A percentile compares a stretch with the other conserved stretches of the same genome.
These are phyloP conservation scores for Hoplodrina blanda DNA, from an alignment of 2,888 invertebrate genomes.

Conservation along the genomic window DNA sequence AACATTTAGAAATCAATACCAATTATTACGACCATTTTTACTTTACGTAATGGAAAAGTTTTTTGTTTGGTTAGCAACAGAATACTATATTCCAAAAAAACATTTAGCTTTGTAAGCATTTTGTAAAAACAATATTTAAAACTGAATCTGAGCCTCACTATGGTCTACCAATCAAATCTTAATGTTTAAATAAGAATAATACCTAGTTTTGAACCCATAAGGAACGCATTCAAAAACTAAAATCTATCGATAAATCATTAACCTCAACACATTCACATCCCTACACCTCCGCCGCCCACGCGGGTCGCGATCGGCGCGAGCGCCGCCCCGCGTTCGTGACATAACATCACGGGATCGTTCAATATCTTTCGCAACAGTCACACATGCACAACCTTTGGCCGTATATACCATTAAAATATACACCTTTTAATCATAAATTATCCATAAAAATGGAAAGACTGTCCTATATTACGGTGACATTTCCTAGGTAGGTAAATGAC, in stretches of 20 bases:
- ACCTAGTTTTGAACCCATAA: too few species aligned
- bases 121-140: too few species aligned
- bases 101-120: too few species aligned
- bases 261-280: slow-evolving; percentile 58
- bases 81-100: too few species aligned
- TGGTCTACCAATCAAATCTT: too few species aligned
- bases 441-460: not conserved
- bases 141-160: too few species aligned
- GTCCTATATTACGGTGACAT: not conserved
- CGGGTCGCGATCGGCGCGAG: slow-evolving; percentile 85
- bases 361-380: slow-evolving; percentile 86
- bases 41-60: too few species aligned
- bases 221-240: not conserved
- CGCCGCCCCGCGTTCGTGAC: slow-evolving; percentile 86
- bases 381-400: slow-evolving; percentile 82
- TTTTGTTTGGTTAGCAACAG: too few species aligned
- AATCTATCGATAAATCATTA: slow-evolving; percentile 51
- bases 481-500: not conserved
- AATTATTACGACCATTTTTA: too few species aligned
- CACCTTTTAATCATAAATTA: slow-evolving; percentile 39
- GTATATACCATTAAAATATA: slow-evolving; percentile 65
- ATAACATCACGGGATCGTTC: slow-evolving; percentile 86
- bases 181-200: too few species aligned
- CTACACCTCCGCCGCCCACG: slow-evolving; percentile 84
- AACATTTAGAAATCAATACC: too few species aligned